Percentiles rank a stretch among this genome's conserved stretches.
These are phyloP conservation scores for Macaca fascicularis DNA, from an alignment of 2,113 vertebrate species.

Conservation along the genomic window DNA sequence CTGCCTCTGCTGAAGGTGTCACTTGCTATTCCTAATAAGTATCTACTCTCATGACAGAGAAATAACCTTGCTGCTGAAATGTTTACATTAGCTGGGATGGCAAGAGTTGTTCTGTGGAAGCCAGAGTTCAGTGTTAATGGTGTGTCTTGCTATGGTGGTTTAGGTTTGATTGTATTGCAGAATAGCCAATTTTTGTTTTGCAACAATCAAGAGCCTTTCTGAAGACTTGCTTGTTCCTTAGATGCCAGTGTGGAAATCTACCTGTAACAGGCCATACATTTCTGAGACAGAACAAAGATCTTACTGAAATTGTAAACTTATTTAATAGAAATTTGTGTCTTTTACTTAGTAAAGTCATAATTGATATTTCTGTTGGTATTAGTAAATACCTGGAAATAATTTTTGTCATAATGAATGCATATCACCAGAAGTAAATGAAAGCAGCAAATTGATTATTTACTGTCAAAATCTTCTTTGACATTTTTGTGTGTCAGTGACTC, in stretches of 20 bases:
- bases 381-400: conserved; percentile 25
- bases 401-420: neutral
- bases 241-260: neutral
- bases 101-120: neutral
- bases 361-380: conserved; percentile 23
- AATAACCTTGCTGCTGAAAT: neutral
- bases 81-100: neutral
- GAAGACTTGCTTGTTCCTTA: neutral
- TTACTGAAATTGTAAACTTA: conserved; percentile 19
- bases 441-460: neutral
- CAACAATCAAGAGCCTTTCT: neutral
- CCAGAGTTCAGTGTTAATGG: neutral
- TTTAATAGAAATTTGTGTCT: neutral
- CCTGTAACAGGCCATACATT: neutral
- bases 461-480: neutral
- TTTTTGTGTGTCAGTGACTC: neutral
- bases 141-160: neutral
- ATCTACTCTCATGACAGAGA: neutral
- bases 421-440: neutral
- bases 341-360: conserved; percentile 10
- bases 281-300: neutral
- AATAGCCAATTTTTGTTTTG: neutral
- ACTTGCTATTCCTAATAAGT: neutral
- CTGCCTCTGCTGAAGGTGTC: neutral
- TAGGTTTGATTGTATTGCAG: neutral